phyloP scores from a whole-genome alignment of 2,797 vertebrate genomes.

The Malacoraja senta region DNA sequence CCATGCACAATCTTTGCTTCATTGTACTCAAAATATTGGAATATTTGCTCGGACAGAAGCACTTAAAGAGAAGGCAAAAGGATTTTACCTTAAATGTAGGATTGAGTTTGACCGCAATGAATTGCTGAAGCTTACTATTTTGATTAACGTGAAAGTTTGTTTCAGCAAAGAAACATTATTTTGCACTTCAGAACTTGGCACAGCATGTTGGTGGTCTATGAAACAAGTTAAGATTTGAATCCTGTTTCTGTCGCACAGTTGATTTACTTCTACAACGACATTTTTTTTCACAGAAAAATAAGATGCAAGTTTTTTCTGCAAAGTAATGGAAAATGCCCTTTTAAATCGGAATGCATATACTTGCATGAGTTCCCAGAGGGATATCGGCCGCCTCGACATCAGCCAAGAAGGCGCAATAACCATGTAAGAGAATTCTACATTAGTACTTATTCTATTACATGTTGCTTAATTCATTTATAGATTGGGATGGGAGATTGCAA shows the following conservation, averaged over 20 bases:
- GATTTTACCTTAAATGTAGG: neutral
- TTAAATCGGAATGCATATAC: constrained; percentile 78
- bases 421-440: neutral
- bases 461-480: neutral
- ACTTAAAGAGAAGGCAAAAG: too few species aligned
- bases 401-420: constrained; percentile 29
- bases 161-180: neutral
- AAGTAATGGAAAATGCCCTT: constrained; percentile 66
- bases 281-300: constrained; percentile 61
- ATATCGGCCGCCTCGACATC: constrained; percentile 10
- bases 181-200: neutral
- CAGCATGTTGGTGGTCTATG: neutral
- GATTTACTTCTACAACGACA: neutral
- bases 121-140: neutral
- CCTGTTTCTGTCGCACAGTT: neutral
- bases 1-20: too few species aligned
- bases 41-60: too few species aligned
- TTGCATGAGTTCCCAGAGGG: constrained; percentile 57
- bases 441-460: neutral
- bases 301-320: constrained; percentile 67
- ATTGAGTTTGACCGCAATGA: neutral
- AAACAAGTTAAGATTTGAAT: accelerated
- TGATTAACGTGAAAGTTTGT: neutral
- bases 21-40: too few species aligned
- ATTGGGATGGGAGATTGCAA: too few species aligned